phyloP scores from a whole-genome alignment of 1,140 invertebrate species.

The Bemisia tabaci region DNA sequence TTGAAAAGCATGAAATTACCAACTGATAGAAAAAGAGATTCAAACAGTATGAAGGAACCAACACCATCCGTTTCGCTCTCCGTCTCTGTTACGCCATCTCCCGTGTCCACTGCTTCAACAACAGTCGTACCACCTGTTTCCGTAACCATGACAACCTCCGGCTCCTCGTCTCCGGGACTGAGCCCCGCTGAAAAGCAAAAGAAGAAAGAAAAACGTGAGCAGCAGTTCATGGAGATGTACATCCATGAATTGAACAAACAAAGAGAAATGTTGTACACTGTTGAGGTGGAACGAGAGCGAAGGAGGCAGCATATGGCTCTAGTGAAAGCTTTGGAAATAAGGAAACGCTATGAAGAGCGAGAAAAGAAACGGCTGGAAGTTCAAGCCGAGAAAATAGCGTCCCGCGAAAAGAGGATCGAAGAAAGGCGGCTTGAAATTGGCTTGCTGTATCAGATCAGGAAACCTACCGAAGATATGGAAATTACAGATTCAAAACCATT shows the following conservation, averaged over 20 bases:
- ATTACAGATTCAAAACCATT: constrained; percentile 55
- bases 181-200: constrained; percentile 26
- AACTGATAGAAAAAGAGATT: not conserved
- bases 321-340: constrained; percentile 70
- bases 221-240: constrained; percentile 50
- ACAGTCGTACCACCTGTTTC: not conserved
- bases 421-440: constrained; percentile 72
- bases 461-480: constrained; percentile 76
- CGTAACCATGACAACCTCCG: constrained; percentile 25
- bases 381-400: constrained; percentile 58
- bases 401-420: constrained; percentile 68
- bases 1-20: not conserved
- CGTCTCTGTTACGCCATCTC: not conserved
- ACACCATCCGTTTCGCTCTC: not conserved
- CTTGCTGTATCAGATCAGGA: constrained; percentile 66
- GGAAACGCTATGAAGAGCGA: constrained; percentile 73
- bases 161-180: too few relatives aligned
- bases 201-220: constrained; percentile 51
- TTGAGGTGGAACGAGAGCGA: constrained; percentile 79
- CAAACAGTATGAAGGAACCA: not conserved
- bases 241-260: constrained; percentile 63
- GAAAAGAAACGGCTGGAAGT: constrained; percentile 71
- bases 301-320: constrained; percentile 77
- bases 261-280: constrained; percentile 67
- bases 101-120: not conserved